phyloP scores from a whole-genome alignment of 2,797 vertebrate genomes.

The Thamnophis elegans region DNA sequence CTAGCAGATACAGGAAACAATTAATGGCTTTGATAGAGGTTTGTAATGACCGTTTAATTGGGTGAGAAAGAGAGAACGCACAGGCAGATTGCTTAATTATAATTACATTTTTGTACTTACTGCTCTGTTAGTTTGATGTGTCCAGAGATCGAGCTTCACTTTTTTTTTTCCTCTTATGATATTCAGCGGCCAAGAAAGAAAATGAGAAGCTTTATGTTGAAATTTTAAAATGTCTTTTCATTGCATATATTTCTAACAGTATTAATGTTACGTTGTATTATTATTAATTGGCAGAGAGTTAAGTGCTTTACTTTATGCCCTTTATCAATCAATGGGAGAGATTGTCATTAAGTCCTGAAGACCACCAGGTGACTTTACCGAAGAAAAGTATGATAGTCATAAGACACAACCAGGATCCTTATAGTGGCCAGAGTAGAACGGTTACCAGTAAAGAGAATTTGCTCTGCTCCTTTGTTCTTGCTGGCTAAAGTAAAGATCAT shows the following conservation, averaged over 20 bases:
- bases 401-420: not conserved
- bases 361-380: not conserved
- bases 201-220: not conserved
- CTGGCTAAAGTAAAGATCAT: not conserved
- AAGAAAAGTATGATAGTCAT: not conserved
- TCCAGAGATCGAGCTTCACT: not conserved
- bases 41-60: not conserved
- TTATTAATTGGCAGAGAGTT: not conserved
- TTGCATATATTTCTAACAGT: not conserved
- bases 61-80: not conserved
- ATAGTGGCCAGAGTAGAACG: not conserved
- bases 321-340: not conserved
- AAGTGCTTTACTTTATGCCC: not conserved
- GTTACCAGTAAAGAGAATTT: not conserved
- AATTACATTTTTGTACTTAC: not conserved
- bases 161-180: not conserved
- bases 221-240: not conserved
- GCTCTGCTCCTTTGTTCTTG: not conserved
- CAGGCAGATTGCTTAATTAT: not conserved
- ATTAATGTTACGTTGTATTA: not conserved
- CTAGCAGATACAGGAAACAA: not conserved
- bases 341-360: not conserved
- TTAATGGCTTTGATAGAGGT: not conserved
- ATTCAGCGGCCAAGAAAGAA: not conserved
- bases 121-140: not conserved